Evolutionary conservation across 1,140 invertebrate species (phyloP), one percentile per base, ranked within the genome.

Genomic region (Trichonephila inaurata): DNA sequence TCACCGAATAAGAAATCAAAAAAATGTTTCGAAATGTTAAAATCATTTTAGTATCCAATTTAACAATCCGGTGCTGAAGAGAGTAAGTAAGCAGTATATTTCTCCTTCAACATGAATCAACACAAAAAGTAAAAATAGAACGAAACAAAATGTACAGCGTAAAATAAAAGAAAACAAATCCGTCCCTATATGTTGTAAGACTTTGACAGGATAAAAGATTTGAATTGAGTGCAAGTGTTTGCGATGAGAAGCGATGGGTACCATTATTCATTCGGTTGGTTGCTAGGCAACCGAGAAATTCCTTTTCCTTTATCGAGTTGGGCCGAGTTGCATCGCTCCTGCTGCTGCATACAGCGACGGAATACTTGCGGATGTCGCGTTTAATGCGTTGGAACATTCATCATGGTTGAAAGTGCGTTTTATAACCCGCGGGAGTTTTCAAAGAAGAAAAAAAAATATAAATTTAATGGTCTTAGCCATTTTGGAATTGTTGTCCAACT

Each of bases 151-250:
- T 88, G 62, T 21, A 51, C 82, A 51, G 77, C 77, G 82, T 51
- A 58, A 24, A 85, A 58, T 44, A 14, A 51, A 58, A 61, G 24
- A 72, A 89, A 91, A 28, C 58, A 69, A 69, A 58, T 58, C 62
- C 44, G 61, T 92, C 85, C 51, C 58, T 64, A 28, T 12, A 92
- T 85, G 77, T 92, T 92, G 24, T 58, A 28, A 82, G 51, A 62
- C 90, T 88, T 91, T 83, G 90, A 92, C 90, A 92, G 81, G 90
- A 85, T 92, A 92, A 92, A 92, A 85, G 81, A 92, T 92, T 83
- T 92, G 90, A 92, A 92, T 92, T 92, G 90, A 92, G 90, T 92
- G 90, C 90, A 92, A 92, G 90, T 92, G 90, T 92, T 92, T 83
- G 90, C 77, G 89, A 92, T 92, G 90, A 92, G 90, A 85, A 92